Percentiles rank a stretch among this genome's conserved stretches.
Conservation (phyloP, 2,797 vertebrate species). For the Ceryle rudis region DNA sequence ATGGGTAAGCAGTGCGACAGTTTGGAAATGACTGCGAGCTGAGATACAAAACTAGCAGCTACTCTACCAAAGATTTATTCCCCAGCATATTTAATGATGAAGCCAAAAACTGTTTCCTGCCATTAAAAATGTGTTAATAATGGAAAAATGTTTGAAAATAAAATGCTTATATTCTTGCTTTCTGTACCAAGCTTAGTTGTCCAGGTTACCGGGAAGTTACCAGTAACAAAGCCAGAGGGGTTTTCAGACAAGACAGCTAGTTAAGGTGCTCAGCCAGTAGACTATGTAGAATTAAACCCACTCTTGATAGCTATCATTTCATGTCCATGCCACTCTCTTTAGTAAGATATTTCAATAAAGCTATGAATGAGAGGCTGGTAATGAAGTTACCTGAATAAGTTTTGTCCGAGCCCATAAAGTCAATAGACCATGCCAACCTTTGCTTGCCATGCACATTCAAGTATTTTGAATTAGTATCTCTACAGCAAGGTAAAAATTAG, state of each 20-base stretch:
- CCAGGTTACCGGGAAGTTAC: slow-evolving; percentile 46
- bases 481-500: neutral
- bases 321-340: neutral
- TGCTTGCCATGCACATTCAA: neutral
- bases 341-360: neutral
- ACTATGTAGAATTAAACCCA: neutral
- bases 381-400: neutral
- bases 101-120: slow-evolving; percentile 49
- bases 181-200: slow-evolving; percentile 26
- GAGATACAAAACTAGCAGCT: slow-evolving; percentile 26
- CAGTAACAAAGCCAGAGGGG: slow-evolving; percentile 15
- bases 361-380: neutral
- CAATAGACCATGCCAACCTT: neutral
- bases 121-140: slow-evolving; percentile 59
- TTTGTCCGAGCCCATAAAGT: neutral
- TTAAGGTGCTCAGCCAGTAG: neutral
- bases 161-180: slow-evolving; percentile 31
- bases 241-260: neutral
- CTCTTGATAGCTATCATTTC: neutral
- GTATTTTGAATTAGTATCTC: neutral
- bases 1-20: neutral
- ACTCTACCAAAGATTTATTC: neutral
- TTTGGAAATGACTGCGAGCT: slow-evolving; percentile 24
- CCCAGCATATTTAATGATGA: neutral
- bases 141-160: slow-evolving; percentile 59